A percentile compares a stretch with the other conserved stretches of the same genome.
Evolutionary conservation across 2,113 vertebrate species (phyloP).

Genomic region (Halichoerus grypus): DNA sequence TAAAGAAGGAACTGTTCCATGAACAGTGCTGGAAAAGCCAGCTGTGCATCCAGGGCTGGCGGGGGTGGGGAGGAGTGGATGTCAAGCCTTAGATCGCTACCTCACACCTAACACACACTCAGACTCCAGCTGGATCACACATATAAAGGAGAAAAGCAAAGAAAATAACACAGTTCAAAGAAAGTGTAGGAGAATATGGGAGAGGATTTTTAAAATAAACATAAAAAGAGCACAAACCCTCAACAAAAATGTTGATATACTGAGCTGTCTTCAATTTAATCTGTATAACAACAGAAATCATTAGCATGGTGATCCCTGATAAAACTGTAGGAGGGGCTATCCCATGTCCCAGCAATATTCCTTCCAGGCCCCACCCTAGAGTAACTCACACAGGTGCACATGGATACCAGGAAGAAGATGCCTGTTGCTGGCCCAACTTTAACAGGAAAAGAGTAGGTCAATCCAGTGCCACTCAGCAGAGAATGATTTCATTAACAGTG

Average conservation of each 20-base stretch:
- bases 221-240: background rate
- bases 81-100: background rate
- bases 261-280: background rate
- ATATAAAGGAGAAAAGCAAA: background rate
- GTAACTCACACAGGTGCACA: background rate
- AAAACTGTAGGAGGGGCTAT: background rate
- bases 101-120: background rate
- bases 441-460: background rate
- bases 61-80: background rate
- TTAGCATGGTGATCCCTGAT: background rate
- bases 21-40: background rate
- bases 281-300: background rate
- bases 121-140: background rate
- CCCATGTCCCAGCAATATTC: background rate
- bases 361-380: background rate
- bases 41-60: fast-evolving
- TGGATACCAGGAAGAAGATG: background rate
- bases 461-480: background rate
- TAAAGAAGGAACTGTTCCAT: background rate
- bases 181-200: background rate
- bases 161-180: background rate
- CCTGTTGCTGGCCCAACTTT: background rate
- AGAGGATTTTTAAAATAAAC: background rate
- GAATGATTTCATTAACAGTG: background rate
- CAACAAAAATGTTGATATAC: background rate